Evolutionary conservation across 2,888 invertebrate species (phyloP).

Genomic region (Eupithecia abbreviata): DNA sequence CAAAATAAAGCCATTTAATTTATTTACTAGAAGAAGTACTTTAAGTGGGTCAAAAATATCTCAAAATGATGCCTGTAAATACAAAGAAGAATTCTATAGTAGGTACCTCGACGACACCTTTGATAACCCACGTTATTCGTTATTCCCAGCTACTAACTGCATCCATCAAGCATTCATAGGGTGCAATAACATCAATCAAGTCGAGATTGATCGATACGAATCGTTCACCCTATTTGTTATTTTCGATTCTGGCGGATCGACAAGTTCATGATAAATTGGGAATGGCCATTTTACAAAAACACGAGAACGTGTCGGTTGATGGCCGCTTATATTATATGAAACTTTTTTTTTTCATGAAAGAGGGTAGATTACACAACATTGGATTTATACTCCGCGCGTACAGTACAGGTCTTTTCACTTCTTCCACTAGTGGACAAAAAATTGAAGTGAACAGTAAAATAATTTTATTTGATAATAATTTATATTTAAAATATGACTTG

Average conservation of each 20-base stretch:
- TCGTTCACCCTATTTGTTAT: conserved; percentile 27
- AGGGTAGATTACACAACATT: too few species aligned
- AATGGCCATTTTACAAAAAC: conserved; percentile 8
- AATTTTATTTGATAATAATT: too few species aligned
- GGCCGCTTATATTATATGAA: conserved; percentile 9
- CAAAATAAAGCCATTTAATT: too few species aligned
- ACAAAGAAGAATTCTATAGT: too few species aligned
- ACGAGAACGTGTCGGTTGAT: neutral
- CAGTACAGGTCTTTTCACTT: too few species aligned
- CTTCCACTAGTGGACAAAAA: too few species aligned
- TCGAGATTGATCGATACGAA: conserved; percentile 32
- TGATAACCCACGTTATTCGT: conserved; percentile 7
- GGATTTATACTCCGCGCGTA: too few species aligned
- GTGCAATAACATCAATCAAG: conserved; percentile 34
- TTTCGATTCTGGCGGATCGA: conserved; percentile 16
- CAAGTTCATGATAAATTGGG: conserved; percentile 21
- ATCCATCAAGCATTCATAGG: conserved; percentile 21
- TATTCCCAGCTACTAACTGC: conserved; percentile 23
- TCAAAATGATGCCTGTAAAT: neutral
- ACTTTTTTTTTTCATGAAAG: neutral
- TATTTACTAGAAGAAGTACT: too few species aligned
- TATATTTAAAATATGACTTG: too few species aligned
- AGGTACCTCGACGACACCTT: neutral
- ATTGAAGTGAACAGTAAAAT: too few species aligned
- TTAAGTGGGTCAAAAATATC: neutral